Base-by-base conservation (phyloP, 2,113 vertebrate genomes). In the Tetraodon nigroviridis region DNA sequence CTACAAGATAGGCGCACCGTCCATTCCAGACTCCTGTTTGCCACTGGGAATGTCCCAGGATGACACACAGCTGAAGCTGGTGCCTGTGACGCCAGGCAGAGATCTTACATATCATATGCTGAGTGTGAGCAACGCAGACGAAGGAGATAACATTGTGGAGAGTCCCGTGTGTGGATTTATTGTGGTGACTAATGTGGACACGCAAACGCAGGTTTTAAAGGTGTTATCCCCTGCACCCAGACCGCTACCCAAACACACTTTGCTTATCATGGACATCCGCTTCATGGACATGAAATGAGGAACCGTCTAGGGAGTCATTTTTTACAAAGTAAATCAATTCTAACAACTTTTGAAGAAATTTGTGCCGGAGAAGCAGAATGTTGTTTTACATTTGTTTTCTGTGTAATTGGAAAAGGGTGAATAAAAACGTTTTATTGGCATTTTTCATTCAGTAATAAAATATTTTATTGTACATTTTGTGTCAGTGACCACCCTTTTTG, bases 261-360 rank as follows among this genome's bases (percentile, higher is more conserved):
- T 98, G 24, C 95, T 98, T 47, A 98, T 99, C 82, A 99, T 99
- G 97, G 97, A 98, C 79, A 98, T 99, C 45, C 93, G 96, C 53
- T 98, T 98, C 76, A 98, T 98, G 90, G 97, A 99, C 81, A 93
- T 94, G 19, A 98, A 86, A 66, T 88, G 15, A 80, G 42, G 18
- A 4, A 40, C 18, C 18, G 17, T 37, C 37, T 64, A 8, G 21
- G 58, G 18, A 2, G 37, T 59, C 19, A 59, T 13, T 19, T 47
- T 22, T 40, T 1, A 2, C 7, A 14, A 8, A 2, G 7, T 21
- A n/a, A 51, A 45, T 3, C 47, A 14, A 0, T 55, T 2, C 5
- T n/a, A 1, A 55, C 24, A 10, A 18, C 3, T 8, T 50, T 0
- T n/a, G 29, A 48, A 21, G 7, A 32, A 10, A 17, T 55, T 45